A percentile compares a stretch with the other conserved stretches of the same genome.
phyloP scores from a whole-genome alignment of 2,797 vertebrate genomes.

The Pyrrhura leucotis region DNA sequence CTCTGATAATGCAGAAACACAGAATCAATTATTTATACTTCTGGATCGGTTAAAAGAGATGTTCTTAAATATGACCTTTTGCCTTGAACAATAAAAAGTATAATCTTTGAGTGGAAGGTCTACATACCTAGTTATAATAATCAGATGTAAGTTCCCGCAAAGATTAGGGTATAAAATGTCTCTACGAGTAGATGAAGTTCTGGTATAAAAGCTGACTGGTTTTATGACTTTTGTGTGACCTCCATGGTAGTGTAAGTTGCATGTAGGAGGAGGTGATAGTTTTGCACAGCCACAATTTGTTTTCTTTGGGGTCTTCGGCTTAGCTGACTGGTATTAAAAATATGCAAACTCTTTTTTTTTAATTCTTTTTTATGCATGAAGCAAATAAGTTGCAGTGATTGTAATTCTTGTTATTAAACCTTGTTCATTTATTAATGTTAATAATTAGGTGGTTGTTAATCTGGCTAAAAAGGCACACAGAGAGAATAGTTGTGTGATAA shows the following conservation, averaged over 20 bases:
- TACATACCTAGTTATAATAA: neutral
- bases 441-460: neutral
- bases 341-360: neutral
- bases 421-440: neutral
- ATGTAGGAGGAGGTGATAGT: neutral
- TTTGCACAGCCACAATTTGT: neutral
- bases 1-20: neutral
- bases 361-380: neutral
- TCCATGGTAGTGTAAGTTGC: neutral
- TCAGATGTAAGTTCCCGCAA: neutral
- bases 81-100: neutral
- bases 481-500: constrained; percentile 20
- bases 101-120: neutral
- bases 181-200: neutral
- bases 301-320: neutral
- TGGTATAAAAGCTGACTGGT: neutral
- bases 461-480: neutral
- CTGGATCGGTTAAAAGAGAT: neutral
- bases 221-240: neutral
- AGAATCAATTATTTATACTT: neutral
- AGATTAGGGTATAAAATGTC: neutral
- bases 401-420: constrained; percentile 2
- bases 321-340: neutral
- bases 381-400: neutral
- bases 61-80: neutral